phyloP scores from a whole-genome alignment of 2,888 invertebrate genomes.

The Euplagia quadripunctaria region DNA sequence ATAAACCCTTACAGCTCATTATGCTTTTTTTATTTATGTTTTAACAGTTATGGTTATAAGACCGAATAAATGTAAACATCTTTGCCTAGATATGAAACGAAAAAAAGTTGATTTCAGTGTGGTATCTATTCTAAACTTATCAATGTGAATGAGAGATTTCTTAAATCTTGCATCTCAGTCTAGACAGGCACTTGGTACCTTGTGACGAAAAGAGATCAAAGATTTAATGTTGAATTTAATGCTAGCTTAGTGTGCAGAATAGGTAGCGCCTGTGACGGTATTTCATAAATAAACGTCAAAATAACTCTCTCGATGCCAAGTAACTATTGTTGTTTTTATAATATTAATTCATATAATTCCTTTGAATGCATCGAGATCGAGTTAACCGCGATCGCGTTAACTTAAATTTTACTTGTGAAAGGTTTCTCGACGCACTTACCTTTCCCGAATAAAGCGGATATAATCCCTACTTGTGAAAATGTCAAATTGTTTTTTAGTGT shows the following conservation, averaged over 20 bases:
- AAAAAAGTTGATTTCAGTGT: conserved; percentile 38
- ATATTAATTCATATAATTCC: conserved; percentile 58
- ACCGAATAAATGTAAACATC: conserved; percentile 3
- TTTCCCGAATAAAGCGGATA: conserved; percentile 52
- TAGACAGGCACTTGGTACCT: background rate
- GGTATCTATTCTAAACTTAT: conserved; percentile 20
- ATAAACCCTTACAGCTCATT: no score
- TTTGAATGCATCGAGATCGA: conserved; percentile 73
- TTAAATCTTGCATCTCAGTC: conserved; percentile 25
- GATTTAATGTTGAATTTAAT: conserved; percentile 17
- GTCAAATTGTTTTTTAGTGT: conserved; percentile 80
- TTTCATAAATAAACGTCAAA: conserved; percentile 66
- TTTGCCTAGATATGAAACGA: conserved; percentile 25
- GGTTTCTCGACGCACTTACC: conserved; percentile 42
- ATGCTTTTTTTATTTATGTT: background rate
- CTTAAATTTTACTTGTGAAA: conserved; percentile 38
- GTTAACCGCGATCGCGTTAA: conserved; percentile 61
- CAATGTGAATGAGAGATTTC: background rate
- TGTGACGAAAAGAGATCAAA: background rate
- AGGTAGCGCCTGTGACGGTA: conserved; percentile 42
- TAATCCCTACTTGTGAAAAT: conserved; percentile 65
- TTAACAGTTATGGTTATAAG: background rate
- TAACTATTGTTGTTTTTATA: conserved; percentile 76
- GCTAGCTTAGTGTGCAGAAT: conserved; percentile 30
- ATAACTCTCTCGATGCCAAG: conserved; percentile 84